Conservation (phyloP, 2,113 vertebrate genomes). For the Turdus rufiventris region DNA sequence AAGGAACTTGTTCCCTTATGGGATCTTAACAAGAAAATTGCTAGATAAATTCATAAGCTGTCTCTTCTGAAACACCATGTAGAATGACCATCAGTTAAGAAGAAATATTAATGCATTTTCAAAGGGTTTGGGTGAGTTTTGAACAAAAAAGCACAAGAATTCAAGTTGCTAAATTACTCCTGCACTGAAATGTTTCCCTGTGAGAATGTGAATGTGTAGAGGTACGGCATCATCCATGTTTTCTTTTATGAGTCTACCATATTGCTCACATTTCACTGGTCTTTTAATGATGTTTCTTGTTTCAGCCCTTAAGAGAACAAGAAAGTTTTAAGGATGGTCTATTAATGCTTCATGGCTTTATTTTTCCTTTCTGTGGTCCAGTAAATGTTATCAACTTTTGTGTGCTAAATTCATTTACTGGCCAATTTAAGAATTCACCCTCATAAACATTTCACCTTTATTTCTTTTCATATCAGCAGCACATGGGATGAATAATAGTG, state of each 20-base stretch:
- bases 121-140: neutral
- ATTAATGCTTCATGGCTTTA: neutral
- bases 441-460: neutral
- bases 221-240: neutral
- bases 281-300: neutral
- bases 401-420: neutral
- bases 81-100: neutral
- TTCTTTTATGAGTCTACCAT: neutral
- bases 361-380: neutral
- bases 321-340: neutral
- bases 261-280: neutral
- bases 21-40: neutral
- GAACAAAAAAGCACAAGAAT: neutral
- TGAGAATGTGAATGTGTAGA: neutral
- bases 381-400: slow-evolving; percentile 1
- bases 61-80: neutral
- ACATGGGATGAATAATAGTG: neutral
- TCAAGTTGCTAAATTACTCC: neutral
- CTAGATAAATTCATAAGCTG: neutral
- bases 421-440: neutral
- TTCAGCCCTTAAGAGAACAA: neutral
- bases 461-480: neutral
- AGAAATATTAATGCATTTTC: neutral
- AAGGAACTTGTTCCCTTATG: neutral
- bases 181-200: neutral